Percentiles rank a stretch among this genome's conserved stretches.
Conservation (phyloP, 2,888 invertebrate species). For the Ditylenchus weischeri region DNA sequence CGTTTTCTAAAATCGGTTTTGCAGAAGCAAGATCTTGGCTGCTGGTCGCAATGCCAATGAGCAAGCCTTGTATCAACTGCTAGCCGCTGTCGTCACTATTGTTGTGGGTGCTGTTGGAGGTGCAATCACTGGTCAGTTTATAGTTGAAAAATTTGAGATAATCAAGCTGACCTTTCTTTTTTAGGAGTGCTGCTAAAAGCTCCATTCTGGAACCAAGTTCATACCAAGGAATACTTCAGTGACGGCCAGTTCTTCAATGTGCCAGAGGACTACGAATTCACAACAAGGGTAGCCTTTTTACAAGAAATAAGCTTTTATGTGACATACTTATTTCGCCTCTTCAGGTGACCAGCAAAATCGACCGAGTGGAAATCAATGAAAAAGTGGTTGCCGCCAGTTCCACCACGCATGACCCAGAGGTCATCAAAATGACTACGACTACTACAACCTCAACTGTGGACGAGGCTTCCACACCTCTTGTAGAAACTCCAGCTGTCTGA, state of each 20-base stretch:
- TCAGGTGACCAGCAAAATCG: constrained; percentile 45
- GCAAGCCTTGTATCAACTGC: constrained; percentile 77
- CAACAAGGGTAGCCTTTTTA: constrained; percentile 41
- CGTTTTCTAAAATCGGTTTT: constrained; percentile 1
- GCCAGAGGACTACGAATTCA: constrained; percentile 54
- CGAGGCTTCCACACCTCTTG: no score
- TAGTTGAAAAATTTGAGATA: no score
- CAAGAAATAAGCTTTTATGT: background rate
- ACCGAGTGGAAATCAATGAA: constrained; percentile 46
- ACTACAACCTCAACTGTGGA: no score
- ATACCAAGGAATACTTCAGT: constrained; percentile 41
- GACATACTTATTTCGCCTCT: constrained; percentile 12
- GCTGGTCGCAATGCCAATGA: constrained; percentile 67
- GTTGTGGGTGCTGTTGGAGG: constrained; percentile 72
- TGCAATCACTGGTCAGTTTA: constrained; percentile 65
- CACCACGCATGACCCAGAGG: no score
- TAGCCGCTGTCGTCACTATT: constrained; percentile 73
- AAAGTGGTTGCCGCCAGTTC: background rate
- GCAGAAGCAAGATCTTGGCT: constrained; percentile 19
- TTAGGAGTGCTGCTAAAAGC: constrained; percentile 43
- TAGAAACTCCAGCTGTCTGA: no score
- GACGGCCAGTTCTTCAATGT: constrained; percentile 55
- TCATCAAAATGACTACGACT: no score
- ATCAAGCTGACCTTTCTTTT: constrained; percentile 10
- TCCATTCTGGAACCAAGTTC: constrained; percentile 47